Evolutionary conservation across 2,113 vertebrate genomes (phyloP).

Genomic region (Nycticryphes semicollaris): DNA sequence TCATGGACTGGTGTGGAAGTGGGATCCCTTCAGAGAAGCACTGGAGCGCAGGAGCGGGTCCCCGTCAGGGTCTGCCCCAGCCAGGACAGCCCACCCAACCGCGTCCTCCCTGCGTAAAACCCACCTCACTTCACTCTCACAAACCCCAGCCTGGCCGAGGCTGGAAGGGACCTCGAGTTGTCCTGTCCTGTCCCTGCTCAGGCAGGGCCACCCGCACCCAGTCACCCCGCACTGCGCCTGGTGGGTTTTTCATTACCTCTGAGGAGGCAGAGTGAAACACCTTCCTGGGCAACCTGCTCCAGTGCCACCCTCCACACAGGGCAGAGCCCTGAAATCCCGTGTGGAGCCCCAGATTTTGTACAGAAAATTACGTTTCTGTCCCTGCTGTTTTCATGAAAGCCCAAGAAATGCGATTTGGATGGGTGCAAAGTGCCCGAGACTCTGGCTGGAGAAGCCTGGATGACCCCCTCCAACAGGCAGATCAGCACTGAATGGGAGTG

Average conservation of each 20-base stretch:
- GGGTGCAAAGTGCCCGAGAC: fast-evolving
- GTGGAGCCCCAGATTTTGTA: neutral
- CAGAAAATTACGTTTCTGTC: neutral
- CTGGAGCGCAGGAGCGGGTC: neutral
- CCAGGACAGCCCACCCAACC: neutral
- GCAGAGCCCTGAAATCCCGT: neutral
- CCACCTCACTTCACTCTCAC: neutral
- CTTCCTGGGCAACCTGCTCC: neutral
- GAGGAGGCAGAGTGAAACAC: neutral
- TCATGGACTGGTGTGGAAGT: fast-evolving
- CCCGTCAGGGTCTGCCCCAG: neutral
- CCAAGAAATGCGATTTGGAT: neutral
- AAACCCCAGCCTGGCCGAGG: neutral
- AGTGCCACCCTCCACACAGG: no score
- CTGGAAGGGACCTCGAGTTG: neutral
- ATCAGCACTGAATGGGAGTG: fast-evolving
- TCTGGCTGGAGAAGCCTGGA: neutral
- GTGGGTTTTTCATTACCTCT: neutral
- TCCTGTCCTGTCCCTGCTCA: neutral
- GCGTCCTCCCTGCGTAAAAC: neutral
- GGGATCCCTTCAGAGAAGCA: neutral
- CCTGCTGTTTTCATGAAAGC: neutral
- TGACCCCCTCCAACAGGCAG: fast-evolving
- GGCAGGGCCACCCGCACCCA: neutral
- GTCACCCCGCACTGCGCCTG: no score